Evolutionary conservation across 2,113 vertebrate genomes (phyloP), one percentile per base, ranked within the genome.

Genomic region (Aspidoscelis tigris): DNA sequence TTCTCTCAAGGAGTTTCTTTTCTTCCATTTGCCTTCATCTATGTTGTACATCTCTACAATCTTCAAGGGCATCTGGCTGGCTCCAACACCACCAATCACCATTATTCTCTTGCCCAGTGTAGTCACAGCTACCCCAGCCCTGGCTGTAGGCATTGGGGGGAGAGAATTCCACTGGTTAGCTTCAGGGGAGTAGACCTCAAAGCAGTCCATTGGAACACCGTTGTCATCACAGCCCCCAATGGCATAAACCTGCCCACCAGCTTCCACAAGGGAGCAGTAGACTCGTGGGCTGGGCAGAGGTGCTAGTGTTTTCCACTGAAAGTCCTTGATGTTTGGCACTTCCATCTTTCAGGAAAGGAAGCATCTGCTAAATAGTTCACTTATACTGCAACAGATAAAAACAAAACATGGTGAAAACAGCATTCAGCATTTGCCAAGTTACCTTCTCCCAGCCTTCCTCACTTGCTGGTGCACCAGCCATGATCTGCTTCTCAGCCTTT

Each of bases 1-100:
- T 88, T 99, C 99, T 0, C 98, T 95, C 61, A 99, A 95, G 0
- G 96, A 91, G 66, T 96, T 98, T 91, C 97, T 97, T 95, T 97
- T 99, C 96, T 97, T 98, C 99, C 99, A 99, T 92, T 95, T 97
- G 76, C 98, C 98, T 79, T 99, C 98, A 0, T 99, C 99, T 4
- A 97, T 95, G 94, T 95, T 96, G 95, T 97, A 99, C 94, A 98
- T 95, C 95, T 99, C 98, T 94, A 99, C 98, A 39, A 96, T 96
- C 95, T 97, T 98, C 86, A 99, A 92, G 1, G 98, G 98, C 88
- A 93, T 95, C 95, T 99, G 99, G 72, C 95, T 93, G n/a, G 92
- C 95, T 33, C 98, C 98, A 1, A 99, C 97, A 0, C 99, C 99
- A 72, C 98, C 99, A 1, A 99, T 95, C 91, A 99, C 98, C 93